Base-by-base conservation (phyloP, 2,888 invertebrate species). In the Eumerus sabulonum region DNA sequence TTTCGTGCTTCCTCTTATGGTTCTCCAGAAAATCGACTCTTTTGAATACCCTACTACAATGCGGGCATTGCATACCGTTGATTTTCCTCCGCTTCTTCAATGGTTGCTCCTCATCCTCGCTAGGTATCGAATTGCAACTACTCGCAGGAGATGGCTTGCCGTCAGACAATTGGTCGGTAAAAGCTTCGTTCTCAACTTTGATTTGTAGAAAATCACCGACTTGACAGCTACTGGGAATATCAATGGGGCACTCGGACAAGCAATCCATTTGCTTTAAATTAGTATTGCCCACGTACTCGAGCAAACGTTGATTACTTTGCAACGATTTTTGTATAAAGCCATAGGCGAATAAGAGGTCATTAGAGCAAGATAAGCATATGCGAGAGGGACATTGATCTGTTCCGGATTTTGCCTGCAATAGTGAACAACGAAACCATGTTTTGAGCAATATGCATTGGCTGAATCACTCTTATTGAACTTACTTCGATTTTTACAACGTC, bases 401-500 rank as follows among this genome's bases (percentile, higher is more conserved):
- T 7, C 47, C 19, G 35, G 59, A 1, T 47, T 54, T 63, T 38
- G 47, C 18, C 79, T 79, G 48, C 5, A 59, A 53, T 12, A 16
- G 5, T 7, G 36, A 38, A 38, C n/a, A 4, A 36, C n/a, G n/a
- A n/a, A n/a, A n/a, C 36, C 11, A 40, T 40, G 3, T 7, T 40
- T 40, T 40, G 3, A n/a, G 40, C n/a, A 40, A 40, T 2, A 27
- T 7, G 27, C 7, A 2, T 27, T 3, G 40, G n/a, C 5, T n/a
- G n/a, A n/a, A n/a, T n/a, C n/a, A 40, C 11, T 40, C 11, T 9
- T 5, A 40, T 40, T 40, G 2, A 9, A 64, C 79, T 74, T 19
- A 79, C 79, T 70, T 79, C 64, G 42, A 79, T 79, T 56, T 74
- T 63, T 35, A 70, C 74, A 42, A 79, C 74, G 16, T 79, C 68